A percentile compares a stretch with the other conserved stretches of the same genome.
phyloP scores from a whole-genome alignment of 1,140 invertebrate genomes.

The Hesperophylax magnus region DNA sequence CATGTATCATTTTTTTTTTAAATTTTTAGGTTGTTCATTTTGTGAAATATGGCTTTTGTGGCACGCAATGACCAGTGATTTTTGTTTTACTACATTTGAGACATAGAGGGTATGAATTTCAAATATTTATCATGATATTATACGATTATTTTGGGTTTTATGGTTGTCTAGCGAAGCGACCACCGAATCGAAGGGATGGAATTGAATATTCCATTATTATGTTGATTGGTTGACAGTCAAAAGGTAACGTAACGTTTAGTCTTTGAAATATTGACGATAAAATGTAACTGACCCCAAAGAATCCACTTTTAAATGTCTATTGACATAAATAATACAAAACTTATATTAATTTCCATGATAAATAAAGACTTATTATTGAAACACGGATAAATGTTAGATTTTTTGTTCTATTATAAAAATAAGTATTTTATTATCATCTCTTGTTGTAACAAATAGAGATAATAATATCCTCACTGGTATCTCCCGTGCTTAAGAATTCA shows the following conservation, averaged over 20 bases:
- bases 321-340: too few relatives aligned
- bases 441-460: too few relatives aligned
- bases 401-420: too few relatives aligned
- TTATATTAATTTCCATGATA: too few relatives aligned
- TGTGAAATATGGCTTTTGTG: constrained; percentile 57
- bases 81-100: constrained; percentile 46
- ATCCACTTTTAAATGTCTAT: too few relatives aligned
- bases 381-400: too few relatives aligned
- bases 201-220: constrained; percentile 1
- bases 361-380: too few relatives aligned
- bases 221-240: not conserved
- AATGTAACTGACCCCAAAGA: not conserved
- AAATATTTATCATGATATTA: constrained; percentile 1
- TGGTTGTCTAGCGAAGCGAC: not conserved
- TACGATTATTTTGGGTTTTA: not conserved
- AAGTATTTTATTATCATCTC: too few relatives aligned
- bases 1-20: constrained; percentile 24
- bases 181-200: not conserved
- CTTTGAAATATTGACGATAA: not conserved
- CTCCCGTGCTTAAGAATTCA: too few relatives aligned
- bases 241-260: not conserved
- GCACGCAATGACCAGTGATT: constrained; percentile 44
- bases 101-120: not conserved
- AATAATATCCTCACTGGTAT: too few relatives aligned
- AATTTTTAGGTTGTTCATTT: constrained; percentile 38